These are phyloP conservation scores for Tridacna gigas DNA, from an alignment of 2,888 invertebrate genomes.

Conservation along the genomic window DNA sequence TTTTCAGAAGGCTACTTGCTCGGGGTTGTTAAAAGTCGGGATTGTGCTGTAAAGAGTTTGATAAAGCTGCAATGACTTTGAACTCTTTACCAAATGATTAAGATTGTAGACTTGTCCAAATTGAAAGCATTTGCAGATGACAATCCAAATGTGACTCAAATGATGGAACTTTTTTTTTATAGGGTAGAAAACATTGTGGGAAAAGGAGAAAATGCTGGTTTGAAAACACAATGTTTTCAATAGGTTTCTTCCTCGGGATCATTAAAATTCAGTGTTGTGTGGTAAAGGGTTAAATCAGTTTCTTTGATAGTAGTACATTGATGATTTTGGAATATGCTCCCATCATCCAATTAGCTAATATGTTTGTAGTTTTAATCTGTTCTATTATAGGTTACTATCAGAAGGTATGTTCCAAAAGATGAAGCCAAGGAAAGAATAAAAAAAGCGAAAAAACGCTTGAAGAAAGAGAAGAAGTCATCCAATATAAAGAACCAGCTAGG, in stretches of 20 bases:
- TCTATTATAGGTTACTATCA: conserved; percentile 71
- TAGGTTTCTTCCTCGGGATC: neutral
- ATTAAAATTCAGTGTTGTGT: neutral
- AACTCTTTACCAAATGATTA: too few species aligned
- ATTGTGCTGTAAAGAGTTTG: neutral
- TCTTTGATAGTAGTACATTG: neutral
- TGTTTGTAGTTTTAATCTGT: neutral
- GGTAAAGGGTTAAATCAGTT: neutral
- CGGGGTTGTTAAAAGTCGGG: too few species aligned
- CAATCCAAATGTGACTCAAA: too few species aligned
- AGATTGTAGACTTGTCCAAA: too few species aligned
- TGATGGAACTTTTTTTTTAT: too few species aligned
- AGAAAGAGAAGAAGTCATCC: conserved; percentile 50
- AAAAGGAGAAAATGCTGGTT: too few species aligned
- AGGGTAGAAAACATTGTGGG: too few species aligned
- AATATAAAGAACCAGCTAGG: conserved; percentile 41
- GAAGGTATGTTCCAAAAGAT: conserved; percentile 69
- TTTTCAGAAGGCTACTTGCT: too few species aligned
- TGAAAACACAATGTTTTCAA: too few species aligned
- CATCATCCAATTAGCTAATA: neutral
- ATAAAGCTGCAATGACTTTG: too few species aligned
- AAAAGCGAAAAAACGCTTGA: conserved; percentile 67
- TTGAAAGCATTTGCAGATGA: too few species aligned
- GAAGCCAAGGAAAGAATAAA: conserved; percentile 70
- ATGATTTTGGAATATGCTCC: neutral